Evolutionary conservation across 2,797 vertebrate genomes (phyloP).

Genomic region (Acomys russatus): DNA sequence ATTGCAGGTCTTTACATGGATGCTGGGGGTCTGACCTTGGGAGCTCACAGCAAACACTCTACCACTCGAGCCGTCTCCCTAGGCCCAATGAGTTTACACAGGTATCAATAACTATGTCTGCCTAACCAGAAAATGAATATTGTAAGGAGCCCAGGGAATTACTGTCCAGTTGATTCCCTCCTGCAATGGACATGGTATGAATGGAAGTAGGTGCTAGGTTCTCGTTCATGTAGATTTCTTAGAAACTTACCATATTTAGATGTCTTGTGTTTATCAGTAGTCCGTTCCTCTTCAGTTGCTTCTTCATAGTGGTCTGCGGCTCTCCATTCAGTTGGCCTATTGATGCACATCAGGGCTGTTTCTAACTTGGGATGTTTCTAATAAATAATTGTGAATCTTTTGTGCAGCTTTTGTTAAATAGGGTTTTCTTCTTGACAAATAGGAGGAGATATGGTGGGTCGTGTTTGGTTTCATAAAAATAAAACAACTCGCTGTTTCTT

Average conservation of each 20-base stretch:
- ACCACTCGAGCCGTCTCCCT: background rate
- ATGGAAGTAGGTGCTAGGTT: background rate
- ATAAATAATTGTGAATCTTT: slow-evolving; percentile 9
- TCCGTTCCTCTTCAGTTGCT: slow-evolving; percentile 18
- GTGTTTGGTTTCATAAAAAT: background rate
- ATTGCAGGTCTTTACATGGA: background rate
- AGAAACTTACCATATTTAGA: background rate
- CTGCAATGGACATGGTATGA: background rate
- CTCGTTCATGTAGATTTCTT: slow-evolving; percentile 6
- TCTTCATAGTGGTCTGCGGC: slow-evolving; percentile 8
- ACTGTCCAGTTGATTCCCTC: background rate
- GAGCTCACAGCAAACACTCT: background rate
- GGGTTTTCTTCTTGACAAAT: slow-evolving; percentile 20
- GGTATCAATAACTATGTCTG: background rate
- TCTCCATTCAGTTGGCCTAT: background rate
- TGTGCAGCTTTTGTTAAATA: background rate
- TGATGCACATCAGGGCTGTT: background rate
- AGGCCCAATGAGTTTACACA: background rate
- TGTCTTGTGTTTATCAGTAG: background rate
- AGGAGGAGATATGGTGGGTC: background rate
- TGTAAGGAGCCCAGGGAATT: background rate
- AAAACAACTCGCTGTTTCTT: background rate
- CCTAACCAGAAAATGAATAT: background rate
- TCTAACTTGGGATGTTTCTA: slow-evolving; percentile 32
- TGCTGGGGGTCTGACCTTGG: no score